A percentile compares a stretch with the other conserved stretches of the same genome.
Evolutionary conservation across 2,113 vertebrate genomes (phyloP).

Genomic region (Pongo abelii): DNA sequence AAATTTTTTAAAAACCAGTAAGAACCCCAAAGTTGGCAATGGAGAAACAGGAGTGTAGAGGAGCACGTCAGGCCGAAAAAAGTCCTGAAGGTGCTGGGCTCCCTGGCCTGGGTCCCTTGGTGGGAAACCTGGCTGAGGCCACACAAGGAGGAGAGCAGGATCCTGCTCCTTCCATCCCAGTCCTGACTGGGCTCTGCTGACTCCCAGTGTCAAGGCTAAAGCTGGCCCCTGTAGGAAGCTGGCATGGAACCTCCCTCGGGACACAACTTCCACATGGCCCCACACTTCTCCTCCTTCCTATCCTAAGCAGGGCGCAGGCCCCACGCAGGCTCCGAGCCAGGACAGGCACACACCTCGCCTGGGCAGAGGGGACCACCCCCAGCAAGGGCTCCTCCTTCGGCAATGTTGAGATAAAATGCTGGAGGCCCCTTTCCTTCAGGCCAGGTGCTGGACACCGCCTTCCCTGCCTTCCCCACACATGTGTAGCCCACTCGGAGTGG

Average conservation of each 20-base stretch:
- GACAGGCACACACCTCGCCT: fast-evolving
- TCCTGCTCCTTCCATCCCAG: too few species aligned
- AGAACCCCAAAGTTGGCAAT: background rate
- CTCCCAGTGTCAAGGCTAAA: background rate
- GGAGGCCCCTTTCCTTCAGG: background rate
- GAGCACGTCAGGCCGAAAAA: background rate
- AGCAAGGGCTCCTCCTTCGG: background rate
- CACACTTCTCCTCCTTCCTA: background rate
- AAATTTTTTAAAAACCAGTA: background rate
- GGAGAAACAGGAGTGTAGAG: background rate
- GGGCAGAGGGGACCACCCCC: background rate
- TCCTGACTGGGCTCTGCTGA: background rate
- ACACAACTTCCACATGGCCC: background rate
- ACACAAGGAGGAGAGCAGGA: background rate
- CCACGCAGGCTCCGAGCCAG: fast-evolving
- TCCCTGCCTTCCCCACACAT: background rate
- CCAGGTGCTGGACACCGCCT: too few species aligned
- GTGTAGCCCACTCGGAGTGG: background rate
- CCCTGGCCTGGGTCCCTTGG: background rate
- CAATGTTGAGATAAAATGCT: background rate
- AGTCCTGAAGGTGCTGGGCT: fast-evolving
- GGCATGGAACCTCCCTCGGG: background rate
- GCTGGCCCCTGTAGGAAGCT: background rate
- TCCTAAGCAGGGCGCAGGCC: background rate
- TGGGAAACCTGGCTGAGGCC: background rate